These are phyloP conservation scores for Cephus sareptanus DNA, from an alignment of 2,888 invertebrate genomes.

Conservation along the genomic window DNA sequence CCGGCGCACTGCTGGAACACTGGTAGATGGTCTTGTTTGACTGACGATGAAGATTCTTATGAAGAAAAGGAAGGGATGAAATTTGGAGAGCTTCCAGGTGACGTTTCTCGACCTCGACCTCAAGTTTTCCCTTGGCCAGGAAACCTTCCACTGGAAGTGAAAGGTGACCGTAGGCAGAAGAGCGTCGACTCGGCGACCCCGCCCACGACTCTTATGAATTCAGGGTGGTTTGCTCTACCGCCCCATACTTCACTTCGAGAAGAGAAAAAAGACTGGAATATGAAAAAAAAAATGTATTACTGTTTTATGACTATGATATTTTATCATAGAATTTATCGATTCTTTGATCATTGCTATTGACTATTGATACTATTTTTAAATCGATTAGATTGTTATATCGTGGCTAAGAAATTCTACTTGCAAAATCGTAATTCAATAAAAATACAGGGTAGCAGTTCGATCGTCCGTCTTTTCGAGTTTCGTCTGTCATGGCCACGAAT, in stretches of 20 bases:
- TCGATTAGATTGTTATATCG: background rate
- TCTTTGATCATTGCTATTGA: background rate
- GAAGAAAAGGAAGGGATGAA: background rate
- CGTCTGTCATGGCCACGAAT: slow-evolving; percentile 48
- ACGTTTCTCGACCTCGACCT: background rate
- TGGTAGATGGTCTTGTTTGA: background rate
- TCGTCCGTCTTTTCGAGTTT: slow-evolving; percentile 29
- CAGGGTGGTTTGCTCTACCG: background rate
- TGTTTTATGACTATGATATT: background rate
- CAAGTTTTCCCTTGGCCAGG: background rate
- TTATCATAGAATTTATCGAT: background rate
- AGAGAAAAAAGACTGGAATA: background rate
- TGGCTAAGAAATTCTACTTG: background rate
- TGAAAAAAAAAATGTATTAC: background rate
- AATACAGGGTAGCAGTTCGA: background rate
- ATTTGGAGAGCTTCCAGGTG: background rate
- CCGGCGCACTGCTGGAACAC: background rate
- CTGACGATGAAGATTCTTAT: background rate
- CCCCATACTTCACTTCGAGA: background rate
- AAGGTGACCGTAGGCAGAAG: background rate
- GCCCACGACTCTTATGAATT: background rate
- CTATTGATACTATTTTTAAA: background rate
- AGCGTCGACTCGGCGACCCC: background rate
- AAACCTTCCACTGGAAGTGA: background rate
- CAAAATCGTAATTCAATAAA: background rate